Evolutionary conservation across 1,140 invertebrate genomes (phyloP).

Genomic region (Ladona fulva): DNA sequence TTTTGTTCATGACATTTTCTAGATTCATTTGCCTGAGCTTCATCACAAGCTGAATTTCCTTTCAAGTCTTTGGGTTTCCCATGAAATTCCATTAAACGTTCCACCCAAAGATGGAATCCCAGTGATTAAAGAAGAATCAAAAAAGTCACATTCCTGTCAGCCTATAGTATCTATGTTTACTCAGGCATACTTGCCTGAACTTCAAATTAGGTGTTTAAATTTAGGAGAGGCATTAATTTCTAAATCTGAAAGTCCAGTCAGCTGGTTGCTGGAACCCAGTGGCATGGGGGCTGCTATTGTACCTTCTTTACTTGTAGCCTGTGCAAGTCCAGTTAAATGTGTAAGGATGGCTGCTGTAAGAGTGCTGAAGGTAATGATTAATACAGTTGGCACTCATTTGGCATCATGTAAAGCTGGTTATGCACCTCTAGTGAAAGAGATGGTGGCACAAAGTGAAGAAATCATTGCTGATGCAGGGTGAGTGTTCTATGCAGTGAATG

Average conservation of each 20-base stretch:
- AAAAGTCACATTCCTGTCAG: no score
- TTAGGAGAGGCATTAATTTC: constrained; percentile 5
- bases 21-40: constrained; percentile 20
- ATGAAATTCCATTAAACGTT: constrained; percentile 12
- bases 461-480: constrained; percentile 53
- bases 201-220: neutral
- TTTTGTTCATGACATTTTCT: constrained; percentile 14
- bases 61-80: constrained; percentile 13
- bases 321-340: neutral
- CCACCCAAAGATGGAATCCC: no score
- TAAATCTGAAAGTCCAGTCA: neutral
- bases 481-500: constrained; percentile 8
- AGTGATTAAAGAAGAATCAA: no score
- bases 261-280: neutral
- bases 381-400: neutral
- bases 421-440: constrained; percentile 31
- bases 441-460: constrained; percentile 37
- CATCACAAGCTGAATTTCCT: constrained; percentile 22
- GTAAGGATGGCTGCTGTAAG: neutral
- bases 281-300: neutral
- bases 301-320: neutral
- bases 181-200: neutral
- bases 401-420: constrained; percentile 25
- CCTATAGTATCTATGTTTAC: no score
- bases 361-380: neutral